Percentiles rank a stretch among this genome's conserved stretches.
Conservation (phyloP, 1,140 invertebrate species). For the Trachymyrmex cornetzi region DNA sequence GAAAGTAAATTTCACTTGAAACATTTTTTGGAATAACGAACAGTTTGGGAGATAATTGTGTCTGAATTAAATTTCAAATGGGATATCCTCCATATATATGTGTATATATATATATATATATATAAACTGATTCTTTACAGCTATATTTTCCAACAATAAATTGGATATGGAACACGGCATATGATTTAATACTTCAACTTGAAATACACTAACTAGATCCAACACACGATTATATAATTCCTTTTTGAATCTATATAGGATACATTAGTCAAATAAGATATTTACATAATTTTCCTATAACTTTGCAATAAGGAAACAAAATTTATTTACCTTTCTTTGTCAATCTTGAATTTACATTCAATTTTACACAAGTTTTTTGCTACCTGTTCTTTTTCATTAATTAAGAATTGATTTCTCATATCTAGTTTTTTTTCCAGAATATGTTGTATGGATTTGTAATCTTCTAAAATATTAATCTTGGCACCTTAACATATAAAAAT, state of each 20-base stretch:
- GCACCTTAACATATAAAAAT: conserved; percentile 71
- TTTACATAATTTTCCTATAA: neutral
- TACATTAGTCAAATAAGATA: conserved; percentile 12
- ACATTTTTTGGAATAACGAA: no score
- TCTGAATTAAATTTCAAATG: no score
- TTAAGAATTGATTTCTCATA: conserved; percentile 56
- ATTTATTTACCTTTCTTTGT: conserved; percentile 78
- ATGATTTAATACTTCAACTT: conserved; percentile 69
- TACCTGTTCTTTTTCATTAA: conserved; percentile 70
- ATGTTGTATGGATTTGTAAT: conserved; percentile 76
- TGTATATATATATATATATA: no score
- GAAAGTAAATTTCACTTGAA: no score
- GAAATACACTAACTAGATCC: conserved; percentile 74
- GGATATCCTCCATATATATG: no score
- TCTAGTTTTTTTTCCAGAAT: conserved; percentile 73
- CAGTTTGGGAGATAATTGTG: no score
- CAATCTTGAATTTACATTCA: conserved; percentile 73
- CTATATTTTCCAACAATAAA: conserved; percentile 81
- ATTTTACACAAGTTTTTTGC: conserved; percentile 65
- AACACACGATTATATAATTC: conserved; percentile 78
- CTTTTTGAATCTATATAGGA: conserved; percentile 78
- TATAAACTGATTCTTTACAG: conserved; percentile 76
- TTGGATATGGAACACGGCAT: conserved; percentile 71
- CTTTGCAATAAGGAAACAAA: neutral
- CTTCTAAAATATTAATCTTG: conserved; percentile 79